Conservation (phyloP, 1,140 invertebrate species). For the Wasmannia auropunctata region DNA sequence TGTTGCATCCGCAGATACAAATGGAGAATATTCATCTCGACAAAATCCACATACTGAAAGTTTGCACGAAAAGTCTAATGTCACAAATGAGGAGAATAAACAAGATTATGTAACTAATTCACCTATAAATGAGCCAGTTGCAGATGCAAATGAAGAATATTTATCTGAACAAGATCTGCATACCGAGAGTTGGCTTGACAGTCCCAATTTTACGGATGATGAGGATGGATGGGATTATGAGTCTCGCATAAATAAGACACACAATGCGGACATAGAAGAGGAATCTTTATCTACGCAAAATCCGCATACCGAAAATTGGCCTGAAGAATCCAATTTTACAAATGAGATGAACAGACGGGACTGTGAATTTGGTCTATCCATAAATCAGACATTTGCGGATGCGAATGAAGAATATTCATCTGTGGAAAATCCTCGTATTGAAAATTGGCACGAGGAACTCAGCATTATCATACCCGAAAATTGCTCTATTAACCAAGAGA, state of each 20-base stretch:
- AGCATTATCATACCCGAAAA: slow-evolving; percentile 61
- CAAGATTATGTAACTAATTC: slow-evolving; percentile 56
- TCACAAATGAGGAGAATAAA: background rate
- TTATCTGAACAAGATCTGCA: background rate
- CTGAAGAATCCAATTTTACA: background rate
- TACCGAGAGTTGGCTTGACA: slow-evolving; percentile 69
- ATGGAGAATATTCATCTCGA: background rate
- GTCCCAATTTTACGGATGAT: background rate
- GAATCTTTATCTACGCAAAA: background rate
- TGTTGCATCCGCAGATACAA: background rate
- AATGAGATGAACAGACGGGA: slow-evolving; percentile 48
- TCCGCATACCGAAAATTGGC: background rate
- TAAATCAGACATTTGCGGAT: background rate
- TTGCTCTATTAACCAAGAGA: slow-evolving; percentile 1
- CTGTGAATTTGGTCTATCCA: slow-evolving; percentile 28
- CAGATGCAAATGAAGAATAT: background rate
- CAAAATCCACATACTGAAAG: background rate
- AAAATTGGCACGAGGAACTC: slow-evolving; percentile 73
- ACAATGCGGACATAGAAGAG: background rate
- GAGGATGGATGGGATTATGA: background rate
- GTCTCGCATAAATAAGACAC: background rate
- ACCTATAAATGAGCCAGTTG: background rate
- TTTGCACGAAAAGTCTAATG: slow-evolving; percentile 25
- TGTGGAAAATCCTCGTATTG: background rate
- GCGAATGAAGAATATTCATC: background rate